phyloP scores from a whole-genome alignment of 2,797 vertebrate genomes.

The Brotula barbata region DNA sequence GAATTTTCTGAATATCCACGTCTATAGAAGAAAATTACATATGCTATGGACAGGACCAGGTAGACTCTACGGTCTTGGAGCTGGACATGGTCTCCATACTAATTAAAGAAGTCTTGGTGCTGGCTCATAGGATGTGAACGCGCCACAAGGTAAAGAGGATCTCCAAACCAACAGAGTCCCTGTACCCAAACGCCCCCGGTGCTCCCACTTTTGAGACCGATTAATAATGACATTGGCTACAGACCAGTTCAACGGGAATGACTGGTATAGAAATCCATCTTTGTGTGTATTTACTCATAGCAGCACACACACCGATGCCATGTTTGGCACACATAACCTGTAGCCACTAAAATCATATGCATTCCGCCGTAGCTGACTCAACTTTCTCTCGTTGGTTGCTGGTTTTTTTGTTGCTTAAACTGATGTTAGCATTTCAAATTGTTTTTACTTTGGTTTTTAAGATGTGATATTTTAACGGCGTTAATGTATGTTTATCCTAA shows the following conservation, averaged over 20 bases:
- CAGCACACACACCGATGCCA: conserved; percentile 43
- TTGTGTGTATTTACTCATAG: conserved; percentile 67
- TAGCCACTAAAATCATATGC: conserved; percentile 89
- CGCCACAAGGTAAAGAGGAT: conserved; percentile 66
- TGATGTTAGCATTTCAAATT: conserved; percentile 71
- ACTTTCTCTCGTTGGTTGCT: conserved; percentile 82
- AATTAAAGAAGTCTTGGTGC: conserved; percentile 76
- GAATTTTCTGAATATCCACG: conserved; percentile 74
- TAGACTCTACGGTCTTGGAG: conserved; percentile 76
- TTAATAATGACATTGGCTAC: conserved; percentile 83
- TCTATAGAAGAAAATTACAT: conserved; percentile 59
- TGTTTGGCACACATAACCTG: conserved; percentile 84
- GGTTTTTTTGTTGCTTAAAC: conserved; percentile 80
- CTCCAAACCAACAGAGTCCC: conserved; percentile 40
- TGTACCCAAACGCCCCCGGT: conserved; percentile 74
- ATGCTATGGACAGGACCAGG: conserved; percentile 80
- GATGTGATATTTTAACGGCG: conserved; percentile 61
- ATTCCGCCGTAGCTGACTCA: conserved; percentile 91
- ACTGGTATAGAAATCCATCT: conserved; percentile 83
- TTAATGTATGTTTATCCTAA: conserved; percentile 50
- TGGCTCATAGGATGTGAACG: conserved; percentile 65
- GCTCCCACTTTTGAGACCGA: conserved; percentile 86
- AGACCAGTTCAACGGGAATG: conserved; percentile 89
- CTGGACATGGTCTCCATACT: conserved; percentile 44
- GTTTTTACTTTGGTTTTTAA: conserved; percentile 64